These are phyloP conservation scores for Sebastes hubbsi DNA, from an alignment of 2,797 vertebrate species.

Conservation along the genomic window DNA sequence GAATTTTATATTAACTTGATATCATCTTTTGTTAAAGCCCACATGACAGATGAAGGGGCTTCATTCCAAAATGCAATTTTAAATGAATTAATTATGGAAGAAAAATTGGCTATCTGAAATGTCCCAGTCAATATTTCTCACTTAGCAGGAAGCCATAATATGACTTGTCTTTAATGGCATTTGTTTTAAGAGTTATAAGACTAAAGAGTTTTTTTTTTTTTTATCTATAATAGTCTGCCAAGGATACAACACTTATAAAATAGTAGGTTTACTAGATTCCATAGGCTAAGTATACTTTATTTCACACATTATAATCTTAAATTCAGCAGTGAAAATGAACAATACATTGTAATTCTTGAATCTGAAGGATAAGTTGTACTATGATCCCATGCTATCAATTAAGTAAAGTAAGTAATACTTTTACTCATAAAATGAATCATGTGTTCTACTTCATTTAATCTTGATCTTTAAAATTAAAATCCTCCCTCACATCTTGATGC, in stretches of 20 bases:
- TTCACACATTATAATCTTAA: background rate
- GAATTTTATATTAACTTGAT: conserved; percentile 58
- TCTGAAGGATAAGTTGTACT: background rate
- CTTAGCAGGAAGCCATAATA: background rate
- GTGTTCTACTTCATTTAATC: no score
- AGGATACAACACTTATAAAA: background rate
- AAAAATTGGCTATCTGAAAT: conserved; percentile 10
- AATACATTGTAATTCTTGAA: background rate
- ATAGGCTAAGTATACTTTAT: background rate
- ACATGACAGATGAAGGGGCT: conserved; percentile 31
- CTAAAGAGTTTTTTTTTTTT: background rate
- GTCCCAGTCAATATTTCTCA: conserved; percentile 13
- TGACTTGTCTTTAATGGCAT: background rate
- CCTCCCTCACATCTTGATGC: no score
- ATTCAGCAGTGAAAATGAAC: background rate
- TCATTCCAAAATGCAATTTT: conserved; percentile 47
- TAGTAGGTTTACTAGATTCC: background rate
- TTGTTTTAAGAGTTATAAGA: background rate
- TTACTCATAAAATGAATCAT: no score
- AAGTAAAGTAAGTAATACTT: background rate
- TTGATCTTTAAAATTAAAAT: background rate
- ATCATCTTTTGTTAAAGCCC: conserved; percentile 52
- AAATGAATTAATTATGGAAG: conserved; percentile 39
- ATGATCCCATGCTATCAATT: background rate
- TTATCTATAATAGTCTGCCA: background rate